These are phyloP conservation scores for Eupithecia exiguata DNA, from an alignment of 2,888 invertebrate genomes.

Conservation along the genomic window DNA sequence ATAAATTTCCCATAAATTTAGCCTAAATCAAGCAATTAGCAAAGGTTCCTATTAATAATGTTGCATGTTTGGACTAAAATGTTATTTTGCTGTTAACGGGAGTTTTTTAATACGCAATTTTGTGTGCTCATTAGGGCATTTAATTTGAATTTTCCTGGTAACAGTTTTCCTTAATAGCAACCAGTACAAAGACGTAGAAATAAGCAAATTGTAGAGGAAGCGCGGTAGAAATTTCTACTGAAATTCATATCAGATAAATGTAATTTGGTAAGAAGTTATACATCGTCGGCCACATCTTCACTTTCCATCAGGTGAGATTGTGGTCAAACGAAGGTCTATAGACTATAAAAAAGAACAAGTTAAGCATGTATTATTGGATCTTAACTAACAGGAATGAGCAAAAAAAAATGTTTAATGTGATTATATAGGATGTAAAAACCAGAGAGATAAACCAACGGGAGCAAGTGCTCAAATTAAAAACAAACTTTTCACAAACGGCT, in stretches of 20 bases:
- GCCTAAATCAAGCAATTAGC: not conserved
- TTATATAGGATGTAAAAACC: no score
- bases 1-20: constrained; percentile 16
- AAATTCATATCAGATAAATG: not conserved
- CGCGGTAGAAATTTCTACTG: no score
- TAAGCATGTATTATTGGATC: no score
- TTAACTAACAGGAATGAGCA: no score
- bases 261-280: not conserved
- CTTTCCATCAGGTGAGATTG: no score
- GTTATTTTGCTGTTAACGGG: constrained; percentile 5
- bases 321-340: no score
- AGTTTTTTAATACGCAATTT: constrained; percentile 6
- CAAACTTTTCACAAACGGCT: not conserved
- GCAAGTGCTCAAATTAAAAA: not conserved
- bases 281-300: no score
- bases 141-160: not conserved
- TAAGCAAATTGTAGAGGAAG: not conserved
- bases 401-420: no score
- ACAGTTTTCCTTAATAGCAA: not conserved
- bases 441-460: no score
- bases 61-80: constrained; percentile 19
- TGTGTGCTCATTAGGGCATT: not conserved
- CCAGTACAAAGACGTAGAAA: not conserved
- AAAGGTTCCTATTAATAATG: constrained; percentile 17
- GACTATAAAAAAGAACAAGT: no score